A percentile compares a stretch with the other conserved stretches of the same genome.
phyloP scores from a whole-genome alignment of 2,888 invertebrate genomes.

The Limnephilus marmoratus region DNA sequence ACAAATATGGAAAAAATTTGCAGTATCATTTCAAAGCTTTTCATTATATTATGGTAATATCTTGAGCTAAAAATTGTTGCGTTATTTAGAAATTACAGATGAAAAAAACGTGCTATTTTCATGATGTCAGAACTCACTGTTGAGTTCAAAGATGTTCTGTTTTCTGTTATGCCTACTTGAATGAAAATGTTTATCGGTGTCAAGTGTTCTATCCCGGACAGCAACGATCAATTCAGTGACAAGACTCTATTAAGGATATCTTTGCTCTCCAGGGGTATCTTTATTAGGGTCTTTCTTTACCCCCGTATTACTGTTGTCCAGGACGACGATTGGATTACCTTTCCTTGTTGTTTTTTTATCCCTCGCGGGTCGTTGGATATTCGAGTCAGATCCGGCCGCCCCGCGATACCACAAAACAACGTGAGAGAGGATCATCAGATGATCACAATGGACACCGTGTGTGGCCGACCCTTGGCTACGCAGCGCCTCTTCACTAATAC shows the following conservation, averaged over 20 bases:
- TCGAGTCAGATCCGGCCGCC: not conserved
- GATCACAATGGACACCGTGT: slow-evolving; percentile 43
- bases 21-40: no score
- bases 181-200: not conserved
- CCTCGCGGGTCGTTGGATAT: not conserved
- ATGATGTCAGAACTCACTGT: no score
- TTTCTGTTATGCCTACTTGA: no score
- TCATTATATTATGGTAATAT: no score
- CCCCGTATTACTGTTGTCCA: slow-evolving; percentile 2
- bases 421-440: slow-evolving; percentile 40
- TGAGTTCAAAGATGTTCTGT: not conserved
- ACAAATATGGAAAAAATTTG: no score
- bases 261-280: slow-evolving; percentile 9
- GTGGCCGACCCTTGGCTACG: slow-evolving; percentile 41
- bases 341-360: slow-evolving; percentile 16
- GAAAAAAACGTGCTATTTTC: no score
- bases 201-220: not conserved
- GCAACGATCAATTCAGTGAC: not conserved
- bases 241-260: not conserved
- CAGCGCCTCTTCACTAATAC: not conserved
- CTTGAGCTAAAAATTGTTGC: no score
- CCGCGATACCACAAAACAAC: slow-evolving; percentile 14
- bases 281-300: slow-evolving; percentile 15
- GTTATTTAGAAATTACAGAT: no score
- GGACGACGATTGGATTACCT: slow-evolving; percentile 37